Evolutionary conservation across 2,888 invertebrate genomes (phyloP).

Genomic region (Sicus ferrugineus): DNA sequence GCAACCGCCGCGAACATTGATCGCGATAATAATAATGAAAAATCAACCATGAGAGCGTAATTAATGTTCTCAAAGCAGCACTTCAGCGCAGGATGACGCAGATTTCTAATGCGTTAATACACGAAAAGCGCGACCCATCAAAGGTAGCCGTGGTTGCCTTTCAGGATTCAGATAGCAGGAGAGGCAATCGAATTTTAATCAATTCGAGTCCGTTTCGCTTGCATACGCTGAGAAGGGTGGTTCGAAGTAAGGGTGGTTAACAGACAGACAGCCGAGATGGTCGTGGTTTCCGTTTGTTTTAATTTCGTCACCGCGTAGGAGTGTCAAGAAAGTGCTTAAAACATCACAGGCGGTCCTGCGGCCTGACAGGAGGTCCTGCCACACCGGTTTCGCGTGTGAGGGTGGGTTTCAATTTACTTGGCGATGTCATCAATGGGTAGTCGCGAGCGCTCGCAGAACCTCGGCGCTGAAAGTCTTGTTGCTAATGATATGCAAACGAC

Average conservation of each 20-base stretch:
- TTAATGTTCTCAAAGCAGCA: slow-evolving; percentile 14
- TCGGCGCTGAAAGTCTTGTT: no score
- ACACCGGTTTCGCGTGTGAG: not conserved
- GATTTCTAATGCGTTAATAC: slow-evolving; percentile 45
- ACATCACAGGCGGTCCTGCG: slow-evolving; percentile 24
- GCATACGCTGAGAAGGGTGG: slow-evolving; percentile 37
- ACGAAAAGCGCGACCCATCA: slow-evolving; percentile 2
- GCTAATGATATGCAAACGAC: slow-evolving; percentile 11
- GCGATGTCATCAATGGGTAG: slow-evolving; percentile 17
- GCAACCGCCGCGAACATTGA: not conserved
- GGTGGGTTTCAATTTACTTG: not conserved
- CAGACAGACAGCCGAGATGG: not conserved
- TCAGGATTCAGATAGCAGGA: slow-evolving; percentile 51
- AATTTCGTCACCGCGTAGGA: not conserved
- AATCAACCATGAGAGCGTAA: slow-evolving; percentile 26
- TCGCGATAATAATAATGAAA: not conserved
- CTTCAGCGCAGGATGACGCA: slow-evolving; percentile 16
- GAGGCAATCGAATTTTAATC: slow-evolving; percentile 64
- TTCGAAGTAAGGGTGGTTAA: not conserved
- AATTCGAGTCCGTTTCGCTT: slow-evolving; percentile 56
- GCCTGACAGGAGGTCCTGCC: not conserved
- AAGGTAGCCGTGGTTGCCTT: slow-evolving; percentile 38
- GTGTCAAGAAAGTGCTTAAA: slow-evolving; percentile 30
- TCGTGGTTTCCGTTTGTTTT: slow-evolving; percentile 4
- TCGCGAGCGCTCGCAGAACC: slow-evolving; percentile 22